Base-by-base conservation (phyloP, 92 coral and sea anemone species). In the Palythoa caribaeorum region DNA sequence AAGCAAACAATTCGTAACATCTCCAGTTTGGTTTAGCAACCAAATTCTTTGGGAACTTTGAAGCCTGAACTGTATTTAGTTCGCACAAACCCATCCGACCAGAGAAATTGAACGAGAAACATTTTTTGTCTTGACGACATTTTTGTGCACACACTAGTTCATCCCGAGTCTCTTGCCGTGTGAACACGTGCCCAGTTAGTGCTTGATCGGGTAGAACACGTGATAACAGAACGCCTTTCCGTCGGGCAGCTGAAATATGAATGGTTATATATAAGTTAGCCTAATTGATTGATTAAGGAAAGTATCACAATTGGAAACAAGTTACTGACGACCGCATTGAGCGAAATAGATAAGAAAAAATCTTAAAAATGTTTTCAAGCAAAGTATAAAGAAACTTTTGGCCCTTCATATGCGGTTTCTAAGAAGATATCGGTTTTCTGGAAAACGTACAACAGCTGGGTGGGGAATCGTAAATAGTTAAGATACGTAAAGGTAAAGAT, bases 61-160 rank as follows among this genome's bases (percentile, higher is more conserved):
- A 81, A 38, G 76, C 86, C 59, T 66, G 86, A 4, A 11, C 86
- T 9, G 36, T 6, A 48, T 81, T 81, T 57, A 81, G 76, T 14
- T 81, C 86, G 37, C 86, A 81, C 63, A 47, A 1, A 14, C 86
- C 86, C 39, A 65, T n/a, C 86, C 51, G 75, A 19, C 20, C 59
- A 1, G 86, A 81, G 17, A 47, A 21, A 55, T 81, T 81, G 39
- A 81, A 81, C 19, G 86, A 81, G 63, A 81, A 81, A 20, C 86
- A 81, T 1, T 39, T 44, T 36, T 81, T 81, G 47, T 66, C 71
- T 12, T 76, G 86, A 16, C 40, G 60, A 51, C 86, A 81, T 16
- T 47, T 68, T 19, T 81, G 86, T 17, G 86, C 86, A 28, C 86
- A 81, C 44, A 17, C 76, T 76, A 81, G 66, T 11, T 66, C 86